Evolutionary conservation across 2,888 invertebrate genomes (phyloP), one percentile per base, ranked within the genome.

Genomic region (Agriotes lineatus): DNA sequence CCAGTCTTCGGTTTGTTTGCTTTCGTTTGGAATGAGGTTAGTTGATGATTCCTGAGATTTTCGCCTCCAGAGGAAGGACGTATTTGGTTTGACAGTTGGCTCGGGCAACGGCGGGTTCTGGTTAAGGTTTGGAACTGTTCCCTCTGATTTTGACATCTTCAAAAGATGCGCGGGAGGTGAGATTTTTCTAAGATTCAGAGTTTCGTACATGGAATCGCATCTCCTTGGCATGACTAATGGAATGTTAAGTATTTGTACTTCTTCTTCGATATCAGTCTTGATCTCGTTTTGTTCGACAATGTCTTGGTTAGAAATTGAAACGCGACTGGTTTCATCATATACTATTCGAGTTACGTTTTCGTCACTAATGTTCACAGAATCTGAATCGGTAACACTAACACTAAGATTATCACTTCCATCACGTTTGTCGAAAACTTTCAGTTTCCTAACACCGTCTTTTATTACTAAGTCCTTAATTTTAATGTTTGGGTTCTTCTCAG

Each of bases 1-100:
- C 72, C 74, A 74, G 45, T 76, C 71, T 10, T 48, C 22, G 2
- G n/a, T 1, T 35, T 20, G n/a, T 42, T 63, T 42, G 33, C 12
- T 54, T 3, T 56, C 44, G 0, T 33, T 45, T 18, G 33, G 56
- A 16, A 39, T 12, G 22, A 30, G 19, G 33, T 57, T 57, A n/a
- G 25, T 48, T 14, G 62, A 39, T 1, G 48, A 61, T 54, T 76
- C 75, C 60, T 79, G 82, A 19, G 80, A 80, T 66, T 82, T 88
- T 68, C 86, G 81, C 64, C 89, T 86, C 88, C 90, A 91, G 35
- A 91, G 82, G 81, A 91, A 91, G 2, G 91, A 91, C 72, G 86
- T 87, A 77, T 91, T 91, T 1, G 91, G 90, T 74, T 87, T 85
- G 62, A 89, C 85, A 10, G 19, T 7, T 0, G 59, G 19, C 18